Evolutionary conservation across 2,113 vertebrate species (phyloP), one percentile per base, ranked within the genome.

Genomic region (Agapornis roseicollis): DNA sequence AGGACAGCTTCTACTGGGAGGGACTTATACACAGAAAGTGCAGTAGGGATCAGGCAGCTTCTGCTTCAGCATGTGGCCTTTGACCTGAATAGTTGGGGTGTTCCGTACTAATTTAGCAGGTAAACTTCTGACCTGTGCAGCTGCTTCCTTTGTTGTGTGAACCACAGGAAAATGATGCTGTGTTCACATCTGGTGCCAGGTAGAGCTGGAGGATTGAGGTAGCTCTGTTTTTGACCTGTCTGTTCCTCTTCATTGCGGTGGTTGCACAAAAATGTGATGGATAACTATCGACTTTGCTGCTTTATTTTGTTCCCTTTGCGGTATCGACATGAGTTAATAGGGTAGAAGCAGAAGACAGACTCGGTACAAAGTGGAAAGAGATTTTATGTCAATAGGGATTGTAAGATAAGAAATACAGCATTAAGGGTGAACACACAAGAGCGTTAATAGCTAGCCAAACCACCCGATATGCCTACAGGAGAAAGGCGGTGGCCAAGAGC

Each of bases 251-350:
- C 70, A 1, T 27, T 76, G 90, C 86, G 91, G 90, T 72, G 76
- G 53, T 84, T 52, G 77, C 70, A 49, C 85, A 80, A 8, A 85
- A 74, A 35, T 61, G 55, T 85, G 90, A 80, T 56, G 72, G 89
- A 90, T 83, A 71, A 31, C 39, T 64, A 95, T 96, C 8, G 80
- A 81, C 92, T 91, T 49, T 5, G 31, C 80, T 55, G 85, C 94
- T 96, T 96, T 90, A 70, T 90, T 95, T 94, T 95, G 83, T 86
- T 97, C 80, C 87, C 90, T 96, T 89, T 85, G 85, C 85, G 89
- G 4, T 94, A 96, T 95, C 87, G 95, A 96, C 82, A 68, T 3
- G 80, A 96, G 93, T 94, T 97, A 97, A 97, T 96, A 95, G 93
- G 94, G 96, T 88, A 96, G 96, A 95, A 95, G 92, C 91, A 85